Conservation (phyloP, 1,140 invertebrate species). For the Hycleus phaleratus region DNA sequence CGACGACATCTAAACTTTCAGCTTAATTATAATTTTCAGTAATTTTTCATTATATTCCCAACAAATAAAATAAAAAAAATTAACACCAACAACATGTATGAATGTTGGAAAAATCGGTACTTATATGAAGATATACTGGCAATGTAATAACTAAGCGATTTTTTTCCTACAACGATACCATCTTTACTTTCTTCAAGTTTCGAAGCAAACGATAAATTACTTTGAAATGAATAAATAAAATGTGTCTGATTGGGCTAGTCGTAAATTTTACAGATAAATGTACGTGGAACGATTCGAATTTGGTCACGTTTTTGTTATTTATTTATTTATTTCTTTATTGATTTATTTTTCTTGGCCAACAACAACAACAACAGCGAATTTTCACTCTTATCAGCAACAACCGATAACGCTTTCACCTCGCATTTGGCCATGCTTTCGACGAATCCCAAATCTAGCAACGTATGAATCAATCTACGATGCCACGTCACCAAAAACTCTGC, state of each 20-base stretch:
- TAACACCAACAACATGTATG: not conserved
- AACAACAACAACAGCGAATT: too few species aligned
- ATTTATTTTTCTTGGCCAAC: too few species aligned
- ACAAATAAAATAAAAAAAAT: constrained; percentile 1
- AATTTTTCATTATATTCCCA: constrained; percentile 3
- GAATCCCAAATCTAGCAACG: too few species aligned
- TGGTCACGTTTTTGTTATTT: constrained; percentile 6
- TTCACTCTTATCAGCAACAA: too few species aligned
- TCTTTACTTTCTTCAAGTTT: constrained; percentile 7
- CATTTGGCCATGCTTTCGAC: too few species aligned
- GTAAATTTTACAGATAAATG: constrained; percentile 10
- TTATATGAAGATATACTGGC: too few species aligned
- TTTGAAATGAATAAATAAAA: constrained; percentile 9
- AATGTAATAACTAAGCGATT: constrained; percentile 5
- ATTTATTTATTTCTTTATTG: not conserved
- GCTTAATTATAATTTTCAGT: constrained; percentile 4
- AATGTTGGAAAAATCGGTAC: too few species aligned
- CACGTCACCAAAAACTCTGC: too few species aligned
- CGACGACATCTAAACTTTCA: constrained; percentile 3
- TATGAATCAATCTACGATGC: too few species aligned
- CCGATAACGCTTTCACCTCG: too few species aligned
- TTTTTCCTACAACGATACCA: not conserved
- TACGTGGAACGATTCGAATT: constrained; percentile 7
- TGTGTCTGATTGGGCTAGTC: not conserved
- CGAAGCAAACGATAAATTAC: constrained; percentile 3